Conservation (phyloP, 2,888 invertebrate species). For the Apamea crenata region DNA sequence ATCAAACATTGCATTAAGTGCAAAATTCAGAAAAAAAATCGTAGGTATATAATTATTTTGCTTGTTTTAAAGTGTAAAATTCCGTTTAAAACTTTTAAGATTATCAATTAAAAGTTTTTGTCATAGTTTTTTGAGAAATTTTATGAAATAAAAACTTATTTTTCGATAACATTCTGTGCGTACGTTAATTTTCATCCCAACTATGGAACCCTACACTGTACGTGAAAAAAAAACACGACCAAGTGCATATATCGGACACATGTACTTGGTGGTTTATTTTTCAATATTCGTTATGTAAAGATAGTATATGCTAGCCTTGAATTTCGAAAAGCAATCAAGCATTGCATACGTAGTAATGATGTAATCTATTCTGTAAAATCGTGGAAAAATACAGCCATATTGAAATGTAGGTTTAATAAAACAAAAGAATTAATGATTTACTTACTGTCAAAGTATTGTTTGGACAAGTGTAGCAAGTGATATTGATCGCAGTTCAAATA, state of each 20-base stretch:
- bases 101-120: no score
- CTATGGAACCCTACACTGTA: not conserved
- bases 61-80: not conserved
- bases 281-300: not conserved
- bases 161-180: no score
- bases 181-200: not conserved
- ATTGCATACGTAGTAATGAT: conserved; percentile 23
- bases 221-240: not conserved
- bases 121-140: not conserved
- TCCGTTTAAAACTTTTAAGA: not conserved
- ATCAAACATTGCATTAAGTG: conserved; percentile 29
- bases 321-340: conserved; percentile 20
- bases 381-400: conserved; percentile 44
- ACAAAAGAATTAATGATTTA: conserved; percentile 79
- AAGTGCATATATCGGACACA: no score
- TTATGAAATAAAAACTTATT: not conserved
- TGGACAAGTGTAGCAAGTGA: conserved; percentile 69
- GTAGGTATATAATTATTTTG: not conserved
- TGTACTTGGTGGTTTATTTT: no score
- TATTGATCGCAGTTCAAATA: conserved; percentile 50
- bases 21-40: conserved; percentile 2
- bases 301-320: not conserved
- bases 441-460: conserved; percentile 68
- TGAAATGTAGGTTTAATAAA: conserved; percentile 51
- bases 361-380: conserved; percentile 35